These are phyloP conservation scores for Gymnopithys bicolor DNA, from an alignment of 2,797 vertebrate species.

Conservation along the genomic window DNA sequence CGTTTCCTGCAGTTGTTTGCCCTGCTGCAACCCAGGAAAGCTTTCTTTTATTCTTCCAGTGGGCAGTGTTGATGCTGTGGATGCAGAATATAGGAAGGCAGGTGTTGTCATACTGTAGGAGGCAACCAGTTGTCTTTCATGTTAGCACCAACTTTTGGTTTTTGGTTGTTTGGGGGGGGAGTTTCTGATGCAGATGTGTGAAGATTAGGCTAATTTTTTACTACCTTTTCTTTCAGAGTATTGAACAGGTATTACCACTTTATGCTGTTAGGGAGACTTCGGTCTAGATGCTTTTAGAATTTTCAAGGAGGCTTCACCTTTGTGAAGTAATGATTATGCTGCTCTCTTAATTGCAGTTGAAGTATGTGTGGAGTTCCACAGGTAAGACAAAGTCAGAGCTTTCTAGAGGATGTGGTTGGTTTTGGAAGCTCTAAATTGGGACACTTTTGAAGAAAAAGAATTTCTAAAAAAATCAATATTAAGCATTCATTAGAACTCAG, in stretches of 20 bases:
- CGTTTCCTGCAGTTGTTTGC: neutral
- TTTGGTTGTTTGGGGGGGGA: rapidly evolving
- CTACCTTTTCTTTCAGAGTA: neutral
- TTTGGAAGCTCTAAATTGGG: neutral
- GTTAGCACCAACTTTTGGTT: neutral
- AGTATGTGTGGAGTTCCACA: neutral
- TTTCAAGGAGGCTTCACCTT: neutral
- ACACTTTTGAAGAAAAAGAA: neutral
- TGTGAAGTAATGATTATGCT: neutral
- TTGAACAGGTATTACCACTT: neutral
- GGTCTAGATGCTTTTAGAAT: neutral
- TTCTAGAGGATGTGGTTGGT: neutral
- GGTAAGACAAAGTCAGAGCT: neutral
- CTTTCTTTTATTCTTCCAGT: neutral
- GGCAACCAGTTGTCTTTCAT: neutral
- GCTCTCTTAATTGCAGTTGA: neutral
- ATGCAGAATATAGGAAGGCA: neutral
- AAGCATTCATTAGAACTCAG: neutral
- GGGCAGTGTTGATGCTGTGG: neutral
- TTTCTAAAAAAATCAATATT: neutral
- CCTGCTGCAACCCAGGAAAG: neutral
- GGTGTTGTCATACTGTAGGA: neutral
- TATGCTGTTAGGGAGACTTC: neutral
- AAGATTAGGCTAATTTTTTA: neutral
- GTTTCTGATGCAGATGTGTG: neutral